These are phyloP conservation scores for Macheiramphus alcinus DNA, from an alignment of 2,113 vertebrate species.

Conservation along the genomic window DNA sequence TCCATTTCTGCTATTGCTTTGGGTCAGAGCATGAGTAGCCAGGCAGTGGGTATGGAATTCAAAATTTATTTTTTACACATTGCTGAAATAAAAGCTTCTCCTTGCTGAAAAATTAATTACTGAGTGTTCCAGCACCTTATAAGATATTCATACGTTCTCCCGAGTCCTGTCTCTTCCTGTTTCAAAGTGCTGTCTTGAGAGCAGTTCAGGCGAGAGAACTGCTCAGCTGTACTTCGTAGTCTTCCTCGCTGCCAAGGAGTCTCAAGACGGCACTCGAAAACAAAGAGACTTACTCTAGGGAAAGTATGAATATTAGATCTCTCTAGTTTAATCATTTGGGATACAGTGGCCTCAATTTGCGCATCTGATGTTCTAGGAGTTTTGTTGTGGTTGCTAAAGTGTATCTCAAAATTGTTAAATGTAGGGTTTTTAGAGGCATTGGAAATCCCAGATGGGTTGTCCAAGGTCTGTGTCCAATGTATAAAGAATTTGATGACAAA, in stretches of 20 bases:
- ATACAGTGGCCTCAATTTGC: slow-evolving; percentile 3
- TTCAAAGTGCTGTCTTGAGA: slow-evolving; percentile 49
- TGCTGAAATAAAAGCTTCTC: slow-evolving; percentile 63
- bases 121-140: slow-evolving; percentile 62
- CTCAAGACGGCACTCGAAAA: slow-evolving; percentile 14
- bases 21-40: neutral
- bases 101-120: slow-evolving; percentile 73
- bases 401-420: neutral
- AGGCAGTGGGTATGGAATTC: neutral
- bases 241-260: slow-evolving; percentile 33
- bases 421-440: neutral
- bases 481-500: neutral
- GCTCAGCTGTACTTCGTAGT: slow-evolving; percentile 1
- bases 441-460: neutral
- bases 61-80: slow-evolving; percentile 41
- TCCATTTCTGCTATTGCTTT: neutral
- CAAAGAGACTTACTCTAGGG: slow-evolving; percentile 26
- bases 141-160: slow-evolving; percentile 68
- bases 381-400: neutral
- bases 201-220: slow-evolving; percentile 39
- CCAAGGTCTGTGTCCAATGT: neutral
- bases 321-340: slow-evolving; percentile 16
- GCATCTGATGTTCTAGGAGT: neutral
- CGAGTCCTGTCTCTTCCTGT: slow-evolving; percentile 48
- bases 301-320: slow-evolving; percentile 51